Base-by-base conservation (phyloP, 2,888 invertebrate species). In the Netelia virgata region DNA sequence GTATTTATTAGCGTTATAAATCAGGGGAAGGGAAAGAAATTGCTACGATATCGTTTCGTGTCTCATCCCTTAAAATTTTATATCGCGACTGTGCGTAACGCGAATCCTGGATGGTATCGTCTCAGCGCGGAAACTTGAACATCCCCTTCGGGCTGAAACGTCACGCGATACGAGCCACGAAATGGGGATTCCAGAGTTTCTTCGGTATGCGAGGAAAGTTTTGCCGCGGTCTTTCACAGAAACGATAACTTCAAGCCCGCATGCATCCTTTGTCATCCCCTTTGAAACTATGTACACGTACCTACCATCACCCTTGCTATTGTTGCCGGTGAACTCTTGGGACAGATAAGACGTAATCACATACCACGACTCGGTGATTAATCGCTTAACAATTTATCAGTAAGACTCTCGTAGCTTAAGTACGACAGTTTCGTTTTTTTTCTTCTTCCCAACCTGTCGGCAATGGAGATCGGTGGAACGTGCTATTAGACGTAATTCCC, bases 341-440 rank as follows among this genome's bases (percentile, higher is more conserved):
- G 36, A 9, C 59, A 18, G 80, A 73, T 73, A 80, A 73, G 80
- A 73, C 80, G 69, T 61, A 57, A 64, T 79, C 79, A 66, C 79
- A 66, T 76, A 41, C n/a, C 18, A 8, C 16, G 57, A 9, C 10
- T 47, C 59, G 14, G 59, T 73, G 72, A 73, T 73, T 59, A 73
- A 73, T 73, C 9, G 72, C 47, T 28, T 61, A 3, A 57, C 61
- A 16, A 77, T 77, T 66, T 68, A 77, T 77, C 77, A 72, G 76
- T n/a, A n/a, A 55, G 57, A 55, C 18, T 57, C 3, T 55, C 16
- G 23, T 18, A 18, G 41, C 28, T 28, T 72, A n/a, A 41, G n/a
- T 43, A 41, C 14, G 72, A 41, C 23, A 55, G 8, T 36, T 36
- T 36, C 36, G 5, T 36, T 6, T 36, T 36, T 36, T 64, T 18